Percentiles rank a stretch among this genome's conserved stretches.
Evolutionary conservation across 1,140 invertebrate genomes (phyloP).

Genomic region (Globodera rostochiensis): DNA sequence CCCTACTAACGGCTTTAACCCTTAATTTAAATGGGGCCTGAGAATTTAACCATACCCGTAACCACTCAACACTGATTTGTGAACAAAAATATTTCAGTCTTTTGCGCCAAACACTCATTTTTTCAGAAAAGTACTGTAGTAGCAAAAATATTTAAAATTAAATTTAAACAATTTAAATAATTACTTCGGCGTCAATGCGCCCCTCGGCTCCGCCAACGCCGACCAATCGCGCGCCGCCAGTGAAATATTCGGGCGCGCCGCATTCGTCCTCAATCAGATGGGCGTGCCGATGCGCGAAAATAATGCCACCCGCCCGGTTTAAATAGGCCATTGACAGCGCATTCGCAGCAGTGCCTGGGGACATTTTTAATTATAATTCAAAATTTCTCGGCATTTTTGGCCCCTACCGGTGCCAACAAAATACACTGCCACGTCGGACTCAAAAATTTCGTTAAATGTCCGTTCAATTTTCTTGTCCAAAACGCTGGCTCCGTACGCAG

Average conservation of each 20-base stretch:
- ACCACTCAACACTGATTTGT: too few relatives aligned
- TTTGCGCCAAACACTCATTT: too few relatives aligned
- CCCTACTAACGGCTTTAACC: too few relatives aligned
- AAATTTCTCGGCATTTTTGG: conserved; percentile 4
- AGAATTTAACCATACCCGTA: too few relatives aligned
- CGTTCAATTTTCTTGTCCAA: conserved; percentile 30
- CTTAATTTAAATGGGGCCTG: too few relatives aligned
- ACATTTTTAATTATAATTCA: background rate
- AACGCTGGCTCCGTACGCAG: conserved; percentile 26
- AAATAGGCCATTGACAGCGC: conserved; percentile 34
- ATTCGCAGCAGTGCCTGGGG: conserved; percentile 34
- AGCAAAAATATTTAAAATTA: too few relatives aligned
- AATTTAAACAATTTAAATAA: too few relatives aligned
- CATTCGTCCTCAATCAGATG: conserved; percentile 38
- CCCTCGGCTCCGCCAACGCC: conserved; percentile 21
- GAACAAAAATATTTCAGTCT: too few relatives aligned
- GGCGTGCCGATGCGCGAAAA: conserved; percentile 27
- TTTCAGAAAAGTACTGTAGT: too few relatives aligned
- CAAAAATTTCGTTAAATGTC: conserved; percentile 25
- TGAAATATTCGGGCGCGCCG: conserved; percentile 31
- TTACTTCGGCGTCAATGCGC: conserved; percentile 21
- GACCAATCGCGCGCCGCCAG: conserved; percentile 27
- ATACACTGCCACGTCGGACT: conserved; percentile 31
- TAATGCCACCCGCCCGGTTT: conserved; percentile 29
- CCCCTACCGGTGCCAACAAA: conserved; percentile 32